Percentiles rank a stretch among this genome's conserved stretches.
Evolutionary conservation across 2,888 invertebrate species (phyloP).

Genomic region (Mythimna ferrago): DNA sequence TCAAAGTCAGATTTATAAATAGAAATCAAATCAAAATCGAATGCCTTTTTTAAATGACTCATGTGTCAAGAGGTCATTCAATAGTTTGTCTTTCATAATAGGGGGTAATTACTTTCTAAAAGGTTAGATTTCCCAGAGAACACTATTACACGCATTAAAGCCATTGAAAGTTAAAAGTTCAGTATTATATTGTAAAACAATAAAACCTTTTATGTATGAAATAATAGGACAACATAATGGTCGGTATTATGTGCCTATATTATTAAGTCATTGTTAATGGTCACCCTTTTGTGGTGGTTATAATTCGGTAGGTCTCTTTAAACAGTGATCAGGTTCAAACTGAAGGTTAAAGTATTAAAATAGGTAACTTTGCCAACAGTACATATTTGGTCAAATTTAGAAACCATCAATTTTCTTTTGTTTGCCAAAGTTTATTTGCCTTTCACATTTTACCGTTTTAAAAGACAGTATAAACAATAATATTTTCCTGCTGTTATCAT

Average conservation of each 20-base stretch:
- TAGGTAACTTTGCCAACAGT: background rate
- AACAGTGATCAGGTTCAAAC: slow-evolving; percentile 22
- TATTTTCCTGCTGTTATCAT: slow-evolving; percentile 14
- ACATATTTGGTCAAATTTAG: background rate
- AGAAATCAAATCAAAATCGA: background rate
- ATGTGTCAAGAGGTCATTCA: background rate
- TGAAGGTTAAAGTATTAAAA: slow-evolving; percentile 21
- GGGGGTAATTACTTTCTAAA: background rate
- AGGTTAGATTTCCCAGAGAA: background rate
- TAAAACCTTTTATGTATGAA: slow-evolving; percentile 44
- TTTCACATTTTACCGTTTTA: background rate
- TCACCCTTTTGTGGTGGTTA: slow-evolving; percentile 31
- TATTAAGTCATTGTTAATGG: slow-evolving; percentile 42
- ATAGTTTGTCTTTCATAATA: slow-evolving; percentile 7
- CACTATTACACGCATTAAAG: slow-evolving; percentile 18
- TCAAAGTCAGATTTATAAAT: slow-evolving; percentile 2
- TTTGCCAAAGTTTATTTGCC: background rate
- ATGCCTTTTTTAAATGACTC: background rate
- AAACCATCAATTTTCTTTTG: background rate
- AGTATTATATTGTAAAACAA: slow-evolving; percentile 50
- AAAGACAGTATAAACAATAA: background rate
- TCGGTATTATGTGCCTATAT: slow-evolving; percentile 44
- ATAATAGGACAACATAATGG: slow-evolving; percentile 55
- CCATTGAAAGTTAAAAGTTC: slow-evolving; percentile 48
- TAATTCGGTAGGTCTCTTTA: slow-evolving; percentile 20